Percentiles rank a stretch among this genome's conserved stretches.
These are phyloP conservation scores for Orthonychiurus folsomi DNA, from an alignment of 2,888 invertebrate species.

Conservation along the genomic window DNA sequence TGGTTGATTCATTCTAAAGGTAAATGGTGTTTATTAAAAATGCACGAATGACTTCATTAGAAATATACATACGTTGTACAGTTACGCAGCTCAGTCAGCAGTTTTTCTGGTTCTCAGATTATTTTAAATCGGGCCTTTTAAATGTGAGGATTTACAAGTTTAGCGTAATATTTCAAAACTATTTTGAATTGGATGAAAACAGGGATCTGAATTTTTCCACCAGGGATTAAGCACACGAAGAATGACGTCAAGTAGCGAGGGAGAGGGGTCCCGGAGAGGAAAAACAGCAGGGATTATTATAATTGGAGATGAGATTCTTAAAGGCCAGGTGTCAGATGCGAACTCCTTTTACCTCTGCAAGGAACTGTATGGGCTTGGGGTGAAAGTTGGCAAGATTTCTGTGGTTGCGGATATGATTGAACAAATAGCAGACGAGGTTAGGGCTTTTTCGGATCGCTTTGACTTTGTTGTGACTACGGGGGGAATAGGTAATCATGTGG, in stretches of 20 bases:
- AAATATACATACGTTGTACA: too few species aligned
- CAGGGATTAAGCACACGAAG: background rate
- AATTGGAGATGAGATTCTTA: conserved; percentile 69
- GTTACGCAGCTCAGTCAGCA: too few species aligned
- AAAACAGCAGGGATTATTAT: conserved; percentile 46
- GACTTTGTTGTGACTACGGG: conserved; percentile 65
- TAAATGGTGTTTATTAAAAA: too few species aligned
- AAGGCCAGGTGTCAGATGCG: conserved; percentile 60
- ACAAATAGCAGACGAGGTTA: conserved; percentile 57
- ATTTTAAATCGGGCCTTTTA: background rate
- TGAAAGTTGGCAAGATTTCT: conserved; percentile 56
- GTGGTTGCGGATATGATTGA: conserved; percentile 58
- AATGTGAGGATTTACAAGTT: background rate
- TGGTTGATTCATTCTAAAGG: too few species aligned
- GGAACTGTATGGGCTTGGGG: conserved; percentile 55
- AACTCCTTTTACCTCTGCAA: conserved; percentile 58
- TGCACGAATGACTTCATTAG: too few species aligned
- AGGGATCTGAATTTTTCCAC: background rate
- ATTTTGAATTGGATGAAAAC: too few species aligned
- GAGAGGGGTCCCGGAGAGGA: conserved; percentile 1
- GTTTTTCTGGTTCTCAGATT: background rate
- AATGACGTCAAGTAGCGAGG: background rate
- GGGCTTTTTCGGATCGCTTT: conserved; percentile 52
- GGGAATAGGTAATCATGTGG: too few species aligned
- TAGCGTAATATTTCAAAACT: background rate